Conservation (phyloP, 2,113 vertebrate genomes). For the Podocnemis expansa region DNA sequence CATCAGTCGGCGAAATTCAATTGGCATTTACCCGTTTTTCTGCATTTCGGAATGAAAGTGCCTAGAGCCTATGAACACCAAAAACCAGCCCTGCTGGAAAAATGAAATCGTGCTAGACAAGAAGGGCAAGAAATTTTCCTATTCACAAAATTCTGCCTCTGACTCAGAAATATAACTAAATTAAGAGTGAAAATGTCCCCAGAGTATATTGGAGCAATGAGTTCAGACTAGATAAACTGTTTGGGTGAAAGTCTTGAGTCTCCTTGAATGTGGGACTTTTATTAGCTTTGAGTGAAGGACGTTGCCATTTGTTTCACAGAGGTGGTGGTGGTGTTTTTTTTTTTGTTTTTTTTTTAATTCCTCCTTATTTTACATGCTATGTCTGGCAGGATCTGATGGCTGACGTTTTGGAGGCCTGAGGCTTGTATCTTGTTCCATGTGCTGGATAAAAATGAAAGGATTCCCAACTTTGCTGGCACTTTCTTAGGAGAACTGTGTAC, state of each 20-base stretch:
- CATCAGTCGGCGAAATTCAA: too few species aligned
- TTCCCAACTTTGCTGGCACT: neutral
- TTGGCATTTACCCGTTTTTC: too few species aligned
- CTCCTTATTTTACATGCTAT: neutral
- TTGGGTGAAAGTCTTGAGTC: neutral
- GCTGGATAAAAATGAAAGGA: neutral
- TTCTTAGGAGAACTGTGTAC: neutral
- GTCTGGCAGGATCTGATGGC: neutral
- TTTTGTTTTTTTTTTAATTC: too few species aligned
- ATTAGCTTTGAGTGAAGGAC: neutral
- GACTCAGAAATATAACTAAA: constrained; percentile 4
- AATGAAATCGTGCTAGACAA: neutral
- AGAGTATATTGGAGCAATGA: neutral
- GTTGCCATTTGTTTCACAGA: neutral
- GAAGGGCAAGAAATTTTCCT: neutral
- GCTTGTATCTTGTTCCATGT: neutral
- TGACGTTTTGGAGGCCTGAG: neutral
- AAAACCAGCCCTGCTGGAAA: too few species aligned
- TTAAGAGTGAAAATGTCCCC: neutral
- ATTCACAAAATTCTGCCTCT: neutral
- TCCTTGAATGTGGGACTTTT: neutral
- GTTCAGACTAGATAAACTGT: neutral
- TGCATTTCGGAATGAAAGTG: too few species aligned
- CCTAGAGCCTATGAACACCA: too few species aligned
- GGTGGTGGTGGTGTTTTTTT: too few species aligned